Conservation (phyloP, 2,113 vertebrate species). For the Tragelaphus strepsiceros region DNA sequence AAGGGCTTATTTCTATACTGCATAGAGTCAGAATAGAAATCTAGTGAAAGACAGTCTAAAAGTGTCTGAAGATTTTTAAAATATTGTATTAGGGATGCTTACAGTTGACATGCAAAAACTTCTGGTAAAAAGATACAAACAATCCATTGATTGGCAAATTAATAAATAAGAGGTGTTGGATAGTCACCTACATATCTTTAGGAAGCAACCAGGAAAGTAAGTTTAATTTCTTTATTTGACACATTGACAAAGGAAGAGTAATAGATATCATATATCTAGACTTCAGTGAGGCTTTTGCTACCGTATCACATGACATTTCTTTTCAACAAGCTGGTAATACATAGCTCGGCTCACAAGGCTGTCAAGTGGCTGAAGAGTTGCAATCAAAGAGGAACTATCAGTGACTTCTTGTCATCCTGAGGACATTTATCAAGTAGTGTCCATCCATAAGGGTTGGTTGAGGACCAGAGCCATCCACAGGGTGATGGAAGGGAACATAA, state of each 20-base stretch:
- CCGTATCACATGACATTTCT: constrained; percentile 46
- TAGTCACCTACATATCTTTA: neutral
- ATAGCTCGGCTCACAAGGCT: constrained; percentile 27
- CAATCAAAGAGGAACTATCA: constrained; percentile 57
- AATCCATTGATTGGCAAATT: neutral
- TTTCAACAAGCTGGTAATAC: constrained; percentile 32
- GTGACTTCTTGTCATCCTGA: constrained; percentile 49
- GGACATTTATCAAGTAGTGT: constrained; percentile 54
- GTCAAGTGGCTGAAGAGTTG: constrained; percentile 55
- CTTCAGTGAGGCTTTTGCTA: constrained; percentile 37
- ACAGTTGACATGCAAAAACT: neutral
- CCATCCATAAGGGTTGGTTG: neutral
- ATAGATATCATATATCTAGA: constrained; percentile 24
- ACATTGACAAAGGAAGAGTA: neutral
- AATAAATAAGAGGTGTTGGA: neutral
- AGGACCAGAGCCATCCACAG: neutral
- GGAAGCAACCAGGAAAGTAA: neutral
- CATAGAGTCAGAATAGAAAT: neutral
- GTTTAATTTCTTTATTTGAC: constrained; percentile 34
- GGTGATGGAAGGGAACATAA: constrained; percentile 36
- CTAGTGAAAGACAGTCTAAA: neutral
- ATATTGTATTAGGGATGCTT: neutral
- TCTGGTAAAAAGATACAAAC: neutral
- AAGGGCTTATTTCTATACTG: neutral
- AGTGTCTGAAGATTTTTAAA: neutral